Percentiles rank a stretch among this genome's conserved stretches.
These are phyloP conservation scores for Lochmaea capreae DNA, from an alignment of 2,888 invertebrate genomes.

Conservation along the genomic window DNA sequence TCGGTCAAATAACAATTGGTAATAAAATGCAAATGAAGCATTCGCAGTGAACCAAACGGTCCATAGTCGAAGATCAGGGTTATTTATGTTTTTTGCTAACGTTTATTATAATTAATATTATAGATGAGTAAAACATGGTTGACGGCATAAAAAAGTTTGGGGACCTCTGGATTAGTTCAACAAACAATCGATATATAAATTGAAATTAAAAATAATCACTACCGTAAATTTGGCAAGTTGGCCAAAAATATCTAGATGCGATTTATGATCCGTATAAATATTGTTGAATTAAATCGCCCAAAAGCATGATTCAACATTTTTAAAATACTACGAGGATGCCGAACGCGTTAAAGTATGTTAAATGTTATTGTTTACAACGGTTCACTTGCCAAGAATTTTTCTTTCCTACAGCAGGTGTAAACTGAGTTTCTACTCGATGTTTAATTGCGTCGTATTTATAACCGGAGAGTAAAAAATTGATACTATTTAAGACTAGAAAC, in stretches of 20 bases:
- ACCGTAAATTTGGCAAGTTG: background rate
- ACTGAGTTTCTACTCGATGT: background rate
- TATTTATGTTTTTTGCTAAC: too few relatives aligned
- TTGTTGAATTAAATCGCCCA: background rate
- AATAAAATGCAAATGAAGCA: too few relatives aligned
- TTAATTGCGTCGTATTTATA: too few relatives aligned
- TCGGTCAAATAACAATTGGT: too few relatives aligned
- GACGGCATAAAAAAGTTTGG: too few relatives aligned
- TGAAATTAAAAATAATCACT: background rate
- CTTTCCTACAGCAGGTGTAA: background rate
- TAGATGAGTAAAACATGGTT: too few relatives aligned
- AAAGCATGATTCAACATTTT: constrained; percentile 6
- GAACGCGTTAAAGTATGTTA: background rate
- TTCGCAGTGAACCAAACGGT: too few relatives aligned
- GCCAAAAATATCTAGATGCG: background rate
- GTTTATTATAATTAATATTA: too few relatives aligned
- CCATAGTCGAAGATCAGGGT: too few relatives aligned
- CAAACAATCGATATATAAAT: background rate
- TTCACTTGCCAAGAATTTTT: constrained; percentile 1
- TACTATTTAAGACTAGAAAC: too few relatives aligned
- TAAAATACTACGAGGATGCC: background rate
- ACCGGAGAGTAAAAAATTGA: too few relatives aligned
- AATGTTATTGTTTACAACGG: background rate
- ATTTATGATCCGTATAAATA: background rate
- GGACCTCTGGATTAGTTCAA: background rate